Evolutionary conservation across 2,888 invertebrate species (phyloP).

Genomic region (Troglohyphantes excavatus): DNA sequence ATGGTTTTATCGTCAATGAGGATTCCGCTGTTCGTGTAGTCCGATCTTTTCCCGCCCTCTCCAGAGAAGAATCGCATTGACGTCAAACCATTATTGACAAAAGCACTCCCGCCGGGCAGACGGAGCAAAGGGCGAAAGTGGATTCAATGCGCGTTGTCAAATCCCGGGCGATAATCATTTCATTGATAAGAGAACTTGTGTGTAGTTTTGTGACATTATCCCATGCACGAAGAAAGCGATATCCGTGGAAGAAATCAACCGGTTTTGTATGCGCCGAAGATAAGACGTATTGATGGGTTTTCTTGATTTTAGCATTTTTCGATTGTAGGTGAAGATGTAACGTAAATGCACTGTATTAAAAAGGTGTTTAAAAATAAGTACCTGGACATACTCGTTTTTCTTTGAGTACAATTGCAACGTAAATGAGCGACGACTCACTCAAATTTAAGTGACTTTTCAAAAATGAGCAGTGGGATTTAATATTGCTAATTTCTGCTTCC

Average conservation of each 20-base stretch:
- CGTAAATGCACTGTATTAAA: too few species aligned
- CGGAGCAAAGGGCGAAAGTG: conserved; percentile 67
- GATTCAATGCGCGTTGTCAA: conserved; percentile 58
- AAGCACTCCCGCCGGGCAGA: conserved; percentile 28
- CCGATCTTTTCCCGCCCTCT: neutral
- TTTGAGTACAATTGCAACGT: too few species aligned
- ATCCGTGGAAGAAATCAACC: conserved; percentile 17
- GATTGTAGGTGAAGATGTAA: too few species aligned
- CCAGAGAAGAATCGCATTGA: conserved; percentile 46
- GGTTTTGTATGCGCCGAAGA: neutral
- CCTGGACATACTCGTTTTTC: too few species aligned
- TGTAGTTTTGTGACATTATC: too few species aligned
- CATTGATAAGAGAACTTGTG: conserved; percentile 52
- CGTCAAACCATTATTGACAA: conserved; percentile 75
- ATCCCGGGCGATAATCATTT: conserved; percentile 55
- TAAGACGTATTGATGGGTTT: conserved; percentile 19
- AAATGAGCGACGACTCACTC: too few species aligned
- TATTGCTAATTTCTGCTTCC: too few species aligned
- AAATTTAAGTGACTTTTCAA: too few species aligned
- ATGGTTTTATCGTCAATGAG: too few species aligned
- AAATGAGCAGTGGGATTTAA: too few species aligned
- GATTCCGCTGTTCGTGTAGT: too few species aligned
- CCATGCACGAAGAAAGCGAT: conserved; percentile 34
- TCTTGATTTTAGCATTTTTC: neutral
- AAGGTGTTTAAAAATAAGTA: too few species aligned